Evolutionary conservation across 1,140 invertebrate species (phyloP).

Genomic region (Diorhabda carinulata): DNA sequence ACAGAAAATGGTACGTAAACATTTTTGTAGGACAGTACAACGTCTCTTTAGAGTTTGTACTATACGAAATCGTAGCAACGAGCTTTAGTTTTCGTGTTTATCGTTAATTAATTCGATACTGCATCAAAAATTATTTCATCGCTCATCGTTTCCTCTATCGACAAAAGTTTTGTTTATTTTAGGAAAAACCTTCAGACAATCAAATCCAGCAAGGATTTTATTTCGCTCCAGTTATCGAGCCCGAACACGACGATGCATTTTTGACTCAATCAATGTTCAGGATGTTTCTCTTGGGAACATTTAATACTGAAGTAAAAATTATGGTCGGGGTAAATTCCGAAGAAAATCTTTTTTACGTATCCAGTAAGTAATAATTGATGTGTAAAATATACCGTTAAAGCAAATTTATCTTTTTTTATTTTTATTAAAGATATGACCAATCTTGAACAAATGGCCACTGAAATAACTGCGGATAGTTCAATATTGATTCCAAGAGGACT

Average conservation of each 20-base stretch:
- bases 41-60: too few species aligned
- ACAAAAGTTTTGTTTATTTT: not conserved
- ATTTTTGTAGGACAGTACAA: too few species aligned
- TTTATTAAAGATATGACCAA: not conserved
- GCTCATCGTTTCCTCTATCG: too few species aligned
- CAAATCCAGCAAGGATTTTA: slow-evolving; percentile 30
- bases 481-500: slow-evolving; percentile 10
- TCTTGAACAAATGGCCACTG: not conserved
- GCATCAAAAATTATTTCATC: not conserved
- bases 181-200: slow-evolving; percentile 8
- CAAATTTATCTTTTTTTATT: not conserved
- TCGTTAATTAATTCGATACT: not conserved
- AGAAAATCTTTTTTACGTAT: slow-evolving; percentile 25
- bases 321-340: slow-evolving; percentile 28
- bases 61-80: not conserved
- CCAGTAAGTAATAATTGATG: slow-evolving; percentile 17
- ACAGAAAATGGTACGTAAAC: slow-evolving; percentile 4
- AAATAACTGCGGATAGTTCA: not conserved
- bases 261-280: slow-evolving; percentile 23
- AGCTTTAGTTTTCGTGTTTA: too few species aligned
- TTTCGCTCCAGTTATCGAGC: slow-evolving; percentile 29
- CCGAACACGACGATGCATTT: slow-evolving; percentile 23
- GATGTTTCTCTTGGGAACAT: slow-evolving; percentile 19
- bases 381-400: not conserved
- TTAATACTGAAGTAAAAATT: slow-evolving; percentile 21